Base-by-base conservation (phyloP, 2,888 invertebrate species). In the Siphonodentalium dalli region DNA sequence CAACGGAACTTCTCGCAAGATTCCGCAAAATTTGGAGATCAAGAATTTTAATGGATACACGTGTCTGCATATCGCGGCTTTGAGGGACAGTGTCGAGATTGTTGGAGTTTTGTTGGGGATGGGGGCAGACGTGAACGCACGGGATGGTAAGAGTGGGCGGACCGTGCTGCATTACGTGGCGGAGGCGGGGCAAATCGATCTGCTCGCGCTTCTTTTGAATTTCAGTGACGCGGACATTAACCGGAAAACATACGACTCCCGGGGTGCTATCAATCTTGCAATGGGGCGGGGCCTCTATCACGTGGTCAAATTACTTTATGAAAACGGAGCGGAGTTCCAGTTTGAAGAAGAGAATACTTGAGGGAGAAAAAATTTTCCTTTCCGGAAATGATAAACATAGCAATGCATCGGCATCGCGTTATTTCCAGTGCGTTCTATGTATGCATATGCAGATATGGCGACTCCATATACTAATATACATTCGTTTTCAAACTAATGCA, bases 261-360 rank as follows among this genome's bases (percentile, higher is more conserved):
- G 34, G n/a, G 58, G 62, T 2, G 56, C 65, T 13, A 54, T 58
- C 35, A 55, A 58, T 13, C 34, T 63, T 29, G 65, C 65, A 6
- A 31, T 60, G 15, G 50, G 43, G 24, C 31, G 47, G 11, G 46
- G 49, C n/a, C n/a, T n/a, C n/a, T n/a, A n/a, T n/a, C n/a, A n/a
- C n/a, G n/a, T n/a, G n/a, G n/a, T n/a, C n/a, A n/a, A n/a, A n/a
- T n/a, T n/a, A n/a, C n/a, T n/a, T n/a, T n/a, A n/a, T n/a, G n/a
- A n/a, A n/a, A n/a, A n/a, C n/a, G n/a, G n/a, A n/a, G n/a, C n/a
- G n/a, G n/a, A n/a, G n/a, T n/a, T n/a, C n/a, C n/a, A n/a, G n/a
- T n/a, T n/a, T n/a, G n/a, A n/a, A n/a, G n/a, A n/a, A n/a, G n/a
- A n/a, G n/a, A n/a, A n/a, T n/a, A n/a, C n/a, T n/a, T n/a, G n/a